A percentile compares a stretch with the other conserved stretches of the same genome.
These are phyloP conservation scores for Tryphoninae sp. DNA, from an alignment of 2,888 invertebrate genomes.

Conservation along the genomic window DNA sequence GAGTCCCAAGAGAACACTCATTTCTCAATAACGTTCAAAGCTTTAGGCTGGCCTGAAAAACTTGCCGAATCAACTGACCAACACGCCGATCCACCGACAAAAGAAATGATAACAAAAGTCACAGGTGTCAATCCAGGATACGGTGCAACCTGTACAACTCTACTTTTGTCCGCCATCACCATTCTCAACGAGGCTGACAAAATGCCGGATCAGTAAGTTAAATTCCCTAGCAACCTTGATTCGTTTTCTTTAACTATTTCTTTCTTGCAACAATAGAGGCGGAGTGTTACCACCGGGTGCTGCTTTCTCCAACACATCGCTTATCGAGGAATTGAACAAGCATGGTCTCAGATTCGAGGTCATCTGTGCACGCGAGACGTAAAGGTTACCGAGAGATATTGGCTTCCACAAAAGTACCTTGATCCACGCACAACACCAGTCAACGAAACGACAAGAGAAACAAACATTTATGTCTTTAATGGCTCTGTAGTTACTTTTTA, in stretches of 20 bases:
- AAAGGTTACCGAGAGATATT: conserved; percentile 59
- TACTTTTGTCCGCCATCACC: conserved; percentile 89
- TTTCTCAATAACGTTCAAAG: conserved; percentile 88
- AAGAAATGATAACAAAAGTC: conserved; percentile 86
- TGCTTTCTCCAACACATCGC: conserved; percentile 91
- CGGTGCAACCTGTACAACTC: conserved; percentile 89
- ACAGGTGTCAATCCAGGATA: conserved; percentile 90
- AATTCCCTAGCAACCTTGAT: conserved; percentile 8
- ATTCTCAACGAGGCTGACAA: conserved; percentile 89
- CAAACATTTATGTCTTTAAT: neutral
- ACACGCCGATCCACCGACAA: conserved; percentile 85
- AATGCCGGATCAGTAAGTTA: conserved; percentile 87
- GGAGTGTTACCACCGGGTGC: conserved; percentile 94
- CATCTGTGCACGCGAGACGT: conserved; percentile 73
- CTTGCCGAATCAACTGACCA: conserved; percentile 83
- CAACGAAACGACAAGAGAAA: conserved; percentile 11
- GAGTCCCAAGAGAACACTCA: conserved; percentile 84
- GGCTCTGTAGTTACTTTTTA: neutral
- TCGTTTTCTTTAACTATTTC: conserved; percentile 58
- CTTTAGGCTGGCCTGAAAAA: conserved; percentile 90
- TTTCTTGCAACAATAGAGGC: conserved; percentile 84
- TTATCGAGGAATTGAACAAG: conserved; percentile 88
- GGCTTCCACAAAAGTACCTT: conserved; percentile 45
- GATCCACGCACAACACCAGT: conserved; percentile 18
- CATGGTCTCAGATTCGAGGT: conserved; percentile 89